Evolutionary conservation across 2,888 invertebrate species (phyloP), one percentile per base, ranked within the genome.

Genomic region (Heliconius cydno): DNA sequence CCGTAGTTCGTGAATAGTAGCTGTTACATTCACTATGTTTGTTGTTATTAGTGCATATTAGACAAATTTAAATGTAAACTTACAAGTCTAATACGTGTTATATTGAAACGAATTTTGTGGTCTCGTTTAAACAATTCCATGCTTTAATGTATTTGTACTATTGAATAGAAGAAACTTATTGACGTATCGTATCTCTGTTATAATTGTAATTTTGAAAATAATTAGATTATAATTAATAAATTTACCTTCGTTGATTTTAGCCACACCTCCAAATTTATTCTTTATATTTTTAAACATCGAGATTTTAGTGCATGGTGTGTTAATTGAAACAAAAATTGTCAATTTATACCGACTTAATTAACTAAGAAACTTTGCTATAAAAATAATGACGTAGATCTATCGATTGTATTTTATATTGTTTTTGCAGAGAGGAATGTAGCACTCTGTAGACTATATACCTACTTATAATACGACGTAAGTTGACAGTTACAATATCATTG

Each of bases 361-460:
- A 41, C 30, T 30, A 30, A 3, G 30, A 3, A 38, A 25, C 19
- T n/a, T 41, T 38, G 19, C 25, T 41, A 60, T n/a, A 74, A 46
- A 38, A 65, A 22, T 28, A 75, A 19, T 46, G 3, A 65, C 10
- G 41, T 75, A 65, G 46, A 65, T 63, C 38, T 30, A 30, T 30
- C 30, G 30, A 30, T 65, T 22, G 41, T 65, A 65, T 65, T 46
- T 67, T n/a, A 28, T 30, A 22, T 65, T 65, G 68, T 70, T 65
- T 68, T 71, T n/a, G 60, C 73, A 79, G 68, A 79, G 66, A 90
- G 87, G 89, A 87, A 86, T 85, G 91, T 92, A 90, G 92, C 92
- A 92, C 91, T 91, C 91, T 92, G 91, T 90, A 90, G 87, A 84
- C 82, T 84, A 83, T 83, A 83, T 81, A 79, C 81, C 70, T 76